phyloP scores from a whole-genome alignment of 2,113 vertebrate genomes.

The Pelecanus crispus region DNA sequence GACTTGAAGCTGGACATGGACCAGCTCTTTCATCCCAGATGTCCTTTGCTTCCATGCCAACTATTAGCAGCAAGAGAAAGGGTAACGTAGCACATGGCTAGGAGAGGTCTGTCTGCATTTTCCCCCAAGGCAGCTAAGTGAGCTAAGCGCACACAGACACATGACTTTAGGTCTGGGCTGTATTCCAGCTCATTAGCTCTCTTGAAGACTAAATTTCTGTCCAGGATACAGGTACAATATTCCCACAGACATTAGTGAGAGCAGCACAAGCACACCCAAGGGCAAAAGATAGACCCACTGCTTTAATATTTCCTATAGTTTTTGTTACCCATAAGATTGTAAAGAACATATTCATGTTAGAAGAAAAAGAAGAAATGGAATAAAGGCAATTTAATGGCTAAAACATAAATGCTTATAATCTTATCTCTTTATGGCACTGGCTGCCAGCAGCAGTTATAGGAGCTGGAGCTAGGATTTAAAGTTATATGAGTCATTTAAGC shows the following conservation, averaged over 20 bases:
- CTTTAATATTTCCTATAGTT: not conserved
- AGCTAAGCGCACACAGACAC: not conserved
- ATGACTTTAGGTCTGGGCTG: not conserved
- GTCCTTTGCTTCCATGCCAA: not conserved
- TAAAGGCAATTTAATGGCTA: not conserved
- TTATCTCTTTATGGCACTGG: not conserved
- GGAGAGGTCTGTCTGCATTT: not conserved
- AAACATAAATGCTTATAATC: not conserved
- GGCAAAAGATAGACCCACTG: not conserved
- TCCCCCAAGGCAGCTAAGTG: not conserved
- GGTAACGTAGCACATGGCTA: not conserved
- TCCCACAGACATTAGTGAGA: not conserved
- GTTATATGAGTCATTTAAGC: not conserved
- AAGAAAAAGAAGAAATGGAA: not conserved
- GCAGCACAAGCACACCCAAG: not conserved
- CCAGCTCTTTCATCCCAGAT: not conserved
- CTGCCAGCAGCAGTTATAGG: not conserved
- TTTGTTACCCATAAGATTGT: not conserved
- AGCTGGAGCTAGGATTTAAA: not conserved
- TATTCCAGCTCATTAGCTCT: not conserved
- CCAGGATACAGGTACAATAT: not conserved
- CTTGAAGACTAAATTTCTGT: not conserved
- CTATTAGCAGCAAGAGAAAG: not conserved
- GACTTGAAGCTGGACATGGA: not conserved
- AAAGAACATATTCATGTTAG: not conserved